Conservation (phyloP, 2,797 vertebrate genomes). For the Potorous gilbertii region DNA sequence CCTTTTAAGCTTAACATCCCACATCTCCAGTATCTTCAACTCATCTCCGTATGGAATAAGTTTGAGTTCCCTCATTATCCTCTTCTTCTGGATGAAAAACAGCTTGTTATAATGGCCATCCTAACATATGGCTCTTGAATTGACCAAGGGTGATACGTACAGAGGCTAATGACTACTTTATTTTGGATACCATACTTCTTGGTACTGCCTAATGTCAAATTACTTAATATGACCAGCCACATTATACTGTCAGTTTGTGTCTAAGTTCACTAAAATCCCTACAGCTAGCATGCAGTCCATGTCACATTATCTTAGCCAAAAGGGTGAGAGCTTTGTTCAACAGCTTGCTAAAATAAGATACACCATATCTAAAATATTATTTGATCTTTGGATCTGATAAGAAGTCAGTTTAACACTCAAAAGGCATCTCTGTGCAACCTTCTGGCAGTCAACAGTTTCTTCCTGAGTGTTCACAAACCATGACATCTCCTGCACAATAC, state of each 20-base stretch:
- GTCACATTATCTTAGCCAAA: not conserved
- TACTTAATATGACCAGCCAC: no score
- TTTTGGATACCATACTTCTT: not conserved
- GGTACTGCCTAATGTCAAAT: not conserved
- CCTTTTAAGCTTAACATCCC: not conserved
- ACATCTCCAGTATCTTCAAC: not conserved
- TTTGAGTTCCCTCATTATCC: no score
- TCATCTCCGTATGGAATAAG: not conserved
- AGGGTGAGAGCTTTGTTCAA: not conserved
- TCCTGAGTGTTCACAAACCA: not conserved
- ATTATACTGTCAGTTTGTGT: not conserved
- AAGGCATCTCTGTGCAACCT: not conserved
- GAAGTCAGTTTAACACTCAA: not conserved
- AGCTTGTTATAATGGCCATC: not conserved
- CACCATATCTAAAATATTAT: not conserved
- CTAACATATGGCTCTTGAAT: not conserved
- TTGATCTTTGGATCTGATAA: not conserved
- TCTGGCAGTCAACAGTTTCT: not conserved
- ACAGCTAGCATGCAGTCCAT: not conserved
- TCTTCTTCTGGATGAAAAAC: not conserved
- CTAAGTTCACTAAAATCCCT: not conserved
- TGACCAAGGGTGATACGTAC: not conserved
- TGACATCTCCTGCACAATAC: not conserved
- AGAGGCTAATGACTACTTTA: not conserved
- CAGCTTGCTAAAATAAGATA: not conserved